Conservation (phyloP, 64 coral and sea anemone species). For the Pachyseris speciosa region DNA sequence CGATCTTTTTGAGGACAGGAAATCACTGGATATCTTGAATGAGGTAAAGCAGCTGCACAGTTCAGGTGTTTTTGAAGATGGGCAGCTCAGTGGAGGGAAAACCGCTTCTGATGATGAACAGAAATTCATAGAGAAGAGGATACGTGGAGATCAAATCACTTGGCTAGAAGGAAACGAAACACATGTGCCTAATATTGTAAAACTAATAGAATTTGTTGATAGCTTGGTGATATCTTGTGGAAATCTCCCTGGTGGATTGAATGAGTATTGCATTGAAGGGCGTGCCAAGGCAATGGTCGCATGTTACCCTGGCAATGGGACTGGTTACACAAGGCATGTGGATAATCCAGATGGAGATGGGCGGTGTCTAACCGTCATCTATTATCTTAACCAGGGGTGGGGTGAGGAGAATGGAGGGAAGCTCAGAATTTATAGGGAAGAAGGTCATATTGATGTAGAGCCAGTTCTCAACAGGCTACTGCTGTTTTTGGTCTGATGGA, state of each 20-base stretch:
- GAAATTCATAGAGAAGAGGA: constrained; percentile 75
- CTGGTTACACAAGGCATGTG: constrained; percentile 80
- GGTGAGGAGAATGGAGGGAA: constrained; percentile 67
- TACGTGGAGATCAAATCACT: constrained; percentile 75
- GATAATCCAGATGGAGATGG: constrained; percentile 98
- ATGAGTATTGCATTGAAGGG: constrained; percentile 56
- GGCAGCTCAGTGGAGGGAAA: constrained; percentile 74
- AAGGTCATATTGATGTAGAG: constrained; percentile 73
- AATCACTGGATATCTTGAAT: constrained; percentile 28
- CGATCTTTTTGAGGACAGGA: constrained; percentile 47
- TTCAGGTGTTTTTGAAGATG: constrained; percentile 79
- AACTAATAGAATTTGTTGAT: constrained; percentile 70
- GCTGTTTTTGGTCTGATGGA: constrained; percentile 94
- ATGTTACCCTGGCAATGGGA: constrained; percentile 72
- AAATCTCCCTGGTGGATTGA: neutral
- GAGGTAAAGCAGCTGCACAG: constrained; percentile 69
- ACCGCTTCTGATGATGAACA: constrained; percentile 65
- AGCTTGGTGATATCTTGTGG: constrained; percentile 50
- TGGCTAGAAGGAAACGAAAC: constrained; percentile 88
- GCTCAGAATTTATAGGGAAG: constrained; percentile 70
- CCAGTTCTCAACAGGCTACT: constrained; percentile 88
- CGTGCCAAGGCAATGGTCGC: constrained; percentile 95
- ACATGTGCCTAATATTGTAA: constrained; percentile 63
- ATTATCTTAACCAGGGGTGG: constrained; percentile 95
- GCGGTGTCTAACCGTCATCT: constrained; percentile 71